These are phyloP conservation scores for Paradisaea rubra DNA, from an alignment of 2,113 vertebrate genomes.

Conservation along the genomic window DNA sequence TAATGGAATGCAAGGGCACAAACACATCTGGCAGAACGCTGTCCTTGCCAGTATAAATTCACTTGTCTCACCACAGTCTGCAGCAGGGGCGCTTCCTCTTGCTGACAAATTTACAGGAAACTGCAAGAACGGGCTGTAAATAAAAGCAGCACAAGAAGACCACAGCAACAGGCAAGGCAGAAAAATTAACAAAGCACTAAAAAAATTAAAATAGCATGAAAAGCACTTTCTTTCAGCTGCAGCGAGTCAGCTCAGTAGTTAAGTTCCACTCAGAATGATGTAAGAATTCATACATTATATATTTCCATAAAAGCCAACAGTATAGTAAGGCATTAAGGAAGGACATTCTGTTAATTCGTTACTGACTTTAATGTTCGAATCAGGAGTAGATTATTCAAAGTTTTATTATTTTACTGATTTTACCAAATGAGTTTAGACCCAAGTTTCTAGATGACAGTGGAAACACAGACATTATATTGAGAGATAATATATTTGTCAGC, in stretches of 20 bases:
- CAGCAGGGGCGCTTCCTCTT: constrained; percentile 26
- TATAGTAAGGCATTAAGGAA: background rate
- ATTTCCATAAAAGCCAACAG: background rate
- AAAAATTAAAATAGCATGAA: background rate
- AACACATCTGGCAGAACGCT: background rate
- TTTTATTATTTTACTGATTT: background rate
- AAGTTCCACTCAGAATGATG: background rate
- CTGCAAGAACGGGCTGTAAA: background rate
- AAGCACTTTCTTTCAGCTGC: background rate
- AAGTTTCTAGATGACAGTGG: background rate
- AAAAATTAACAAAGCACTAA: background rate
- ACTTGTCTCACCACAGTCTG: background rate
- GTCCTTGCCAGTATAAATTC: background rate
- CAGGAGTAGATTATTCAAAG: background rate
- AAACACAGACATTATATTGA: background rate
- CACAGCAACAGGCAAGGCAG: background rate
- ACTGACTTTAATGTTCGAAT: background rate
- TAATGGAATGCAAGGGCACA: background rate
- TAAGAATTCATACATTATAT: background rate
- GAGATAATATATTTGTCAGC: background rate
- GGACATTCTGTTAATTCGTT: too few relatives aligned
- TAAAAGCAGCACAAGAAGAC: background rate
- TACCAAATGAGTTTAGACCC: background rate
- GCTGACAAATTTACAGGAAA: constrained; percentile 43
- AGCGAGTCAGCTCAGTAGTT: background rate